A percentile compares a stretch with the other conserved stretches of the same genome.
Conservation (phyloP, 1,140 invertebrate species). For the Hylaeus volcanicus region DNA sequence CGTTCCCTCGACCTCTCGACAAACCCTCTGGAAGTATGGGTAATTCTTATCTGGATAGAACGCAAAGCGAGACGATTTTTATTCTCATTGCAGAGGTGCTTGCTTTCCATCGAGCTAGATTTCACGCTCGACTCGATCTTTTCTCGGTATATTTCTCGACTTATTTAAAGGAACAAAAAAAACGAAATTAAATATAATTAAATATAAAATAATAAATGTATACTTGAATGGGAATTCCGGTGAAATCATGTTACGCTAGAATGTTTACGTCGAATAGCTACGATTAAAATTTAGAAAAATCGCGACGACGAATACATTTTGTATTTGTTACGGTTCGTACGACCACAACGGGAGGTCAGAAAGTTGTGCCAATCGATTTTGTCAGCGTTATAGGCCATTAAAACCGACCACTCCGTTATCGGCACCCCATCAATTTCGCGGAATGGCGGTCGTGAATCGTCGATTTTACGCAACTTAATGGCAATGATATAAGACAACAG, state of each 20-base stretch:
- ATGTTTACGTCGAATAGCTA: too few relatives aligned
- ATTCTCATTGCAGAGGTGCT: neutral
- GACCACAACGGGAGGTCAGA: too few relatives aligned
- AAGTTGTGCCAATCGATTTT: slow-evolving; percentile 21
- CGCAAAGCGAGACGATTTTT: neutral
- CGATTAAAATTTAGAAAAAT: too few relatives aligned
- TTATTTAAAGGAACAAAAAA: neutral
- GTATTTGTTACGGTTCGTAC: neutral
- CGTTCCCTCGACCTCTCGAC: slow-evolving; percentile 39
- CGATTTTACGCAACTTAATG: neutral
- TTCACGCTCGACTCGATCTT: too few relatives aligned
- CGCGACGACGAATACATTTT: too few relatives aligned
- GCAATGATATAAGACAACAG: neutral
- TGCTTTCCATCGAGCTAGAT: too few relatives aligned
- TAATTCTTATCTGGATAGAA: slow-evolving; percentile 26
- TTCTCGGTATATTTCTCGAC: neutral
- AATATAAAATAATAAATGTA: too few relatives aligned
- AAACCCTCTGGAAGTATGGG: neutral
- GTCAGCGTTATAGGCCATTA: slow-evolving; percentile 30
- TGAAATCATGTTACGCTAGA: too few relatives aligned
- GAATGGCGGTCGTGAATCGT: slow-evolving; percentile 5
- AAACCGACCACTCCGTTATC: slow-evolving; percentile 28
- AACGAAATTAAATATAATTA: neutral
- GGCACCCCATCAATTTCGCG: slow-evolving; percentile 11
- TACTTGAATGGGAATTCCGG: too few relatives aligned